Conservation (phyloP, 2,797 vertebrate genomes). For the Odontamblyopus lacepedii region DNA sequence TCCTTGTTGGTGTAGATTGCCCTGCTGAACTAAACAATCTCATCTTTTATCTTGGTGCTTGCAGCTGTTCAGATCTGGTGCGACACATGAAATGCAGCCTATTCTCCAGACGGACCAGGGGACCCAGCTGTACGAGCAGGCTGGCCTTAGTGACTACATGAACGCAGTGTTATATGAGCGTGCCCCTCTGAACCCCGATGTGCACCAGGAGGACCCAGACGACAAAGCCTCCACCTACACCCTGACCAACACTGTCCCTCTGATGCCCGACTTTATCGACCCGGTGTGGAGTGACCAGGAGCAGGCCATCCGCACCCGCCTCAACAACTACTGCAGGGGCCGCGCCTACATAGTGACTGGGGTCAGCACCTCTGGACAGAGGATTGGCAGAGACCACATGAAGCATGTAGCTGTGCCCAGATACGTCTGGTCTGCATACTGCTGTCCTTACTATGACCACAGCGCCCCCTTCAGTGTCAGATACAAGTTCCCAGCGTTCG, state of each 20-base stretch:
- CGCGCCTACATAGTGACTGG: constrained; percentile 70
- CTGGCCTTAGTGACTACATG: constrained; percentile 68
- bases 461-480: constrained; percentile 67
- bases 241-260: constrained; percentile 74
- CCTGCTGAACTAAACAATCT: not conserved
- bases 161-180: constrained; percentile 70
- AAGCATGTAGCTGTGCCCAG: constrained; percentile 70
- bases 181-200: constrained; percentile 66
- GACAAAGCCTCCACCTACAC: constrained; percentile 79
- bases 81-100: constrained; percentile 73
- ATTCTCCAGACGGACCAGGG: constrained; percentile 39
- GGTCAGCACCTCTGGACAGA: constrained; percentile 68
- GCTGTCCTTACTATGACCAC: constrained; percentile 72
- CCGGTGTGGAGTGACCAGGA: constrained; percentile 59
- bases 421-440: constrained; percentile 77
- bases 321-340: constrained; percentile 77
- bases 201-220: constrained; percentile 63
- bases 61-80: constrained; percentile 65
- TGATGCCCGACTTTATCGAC: constrained; percentile 50
- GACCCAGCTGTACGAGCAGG: constrained; percentile 39
- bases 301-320: constrained; percentile 64
- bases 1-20: not conserved
- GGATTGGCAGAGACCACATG: constrained; percentile 66
- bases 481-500: constrained; percentile 73
- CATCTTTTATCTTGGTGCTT: not conserved